Conservation (phyloP, 2,113 vertebrate genomes). For the Stegastes partitus region DNA sequence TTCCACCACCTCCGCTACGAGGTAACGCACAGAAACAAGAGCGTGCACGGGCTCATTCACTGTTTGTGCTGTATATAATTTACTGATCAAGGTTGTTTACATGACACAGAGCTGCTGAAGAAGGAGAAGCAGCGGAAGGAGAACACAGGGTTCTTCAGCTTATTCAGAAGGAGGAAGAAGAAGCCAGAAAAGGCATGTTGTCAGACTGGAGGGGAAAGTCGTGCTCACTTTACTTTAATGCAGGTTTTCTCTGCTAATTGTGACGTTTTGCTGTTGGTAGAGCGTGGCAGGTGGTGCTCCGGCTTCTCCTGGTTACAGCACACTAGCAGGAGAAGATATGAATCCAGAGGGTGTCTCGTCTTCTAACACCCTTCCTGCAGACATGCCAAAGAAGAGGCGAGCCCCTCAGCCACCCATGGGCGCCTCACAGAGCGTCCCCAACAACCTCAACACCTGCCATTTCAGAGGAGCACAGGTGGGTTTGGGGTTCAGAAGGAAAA, state of each 20-base stretch:
- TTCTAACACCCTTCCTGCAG: slow-evolving; percentile 79
- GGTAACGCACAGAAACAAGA: slow-evolving; percentile 38
- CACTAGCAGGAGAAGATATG: slow-evolving; percentile 74
- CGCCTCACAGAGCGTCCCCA: slow-evolving; percentile 81
- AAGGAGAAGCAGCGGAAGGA: slow-evolving; percentile 87
- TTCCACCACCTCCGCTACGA: slow-evolving; percentile 38
- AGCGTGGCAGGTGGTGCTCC: slow-evolving; percentile 84
- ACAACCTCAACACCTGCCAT: slow-evolving; percentile 74
- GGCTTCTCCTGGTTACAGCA: slow-evolving; percentile 85
- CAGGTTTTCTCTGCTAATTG: neutral
- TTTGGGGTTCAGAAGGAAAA: neutral
- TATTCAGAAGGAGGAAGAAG: slow-evolving; percentile 93
- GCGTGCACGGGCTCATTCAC: neutral
- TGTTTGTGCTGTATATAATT: neutral
- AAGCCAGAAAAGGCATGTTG: slow-evolving; percentile 86
- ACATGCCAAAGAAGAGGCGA: slow-evolving; percentile 90
- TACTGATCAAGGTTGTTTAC: neutral
- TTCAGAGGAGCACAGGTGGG: slow-evolving; percentile 60
- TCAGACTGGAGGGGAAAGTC: rapidly evolving
- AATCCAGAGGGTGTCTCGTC: slow-evolving; percentile 79
- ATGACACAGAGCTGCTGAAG: slow-evolving; percentile 66
- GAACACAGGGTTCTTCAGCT: slow-evolving; percentile 89
- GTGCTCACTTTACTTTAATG: neutral
- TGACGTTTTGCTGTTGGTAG: slow-evolving; percentile 64
- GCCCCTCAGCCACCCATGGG: slow-evolving; percentile 89